Base-by-base conservation (phyloP, 2,113 vertebrate species). In the Gymnocephalus cernua region DNA sequence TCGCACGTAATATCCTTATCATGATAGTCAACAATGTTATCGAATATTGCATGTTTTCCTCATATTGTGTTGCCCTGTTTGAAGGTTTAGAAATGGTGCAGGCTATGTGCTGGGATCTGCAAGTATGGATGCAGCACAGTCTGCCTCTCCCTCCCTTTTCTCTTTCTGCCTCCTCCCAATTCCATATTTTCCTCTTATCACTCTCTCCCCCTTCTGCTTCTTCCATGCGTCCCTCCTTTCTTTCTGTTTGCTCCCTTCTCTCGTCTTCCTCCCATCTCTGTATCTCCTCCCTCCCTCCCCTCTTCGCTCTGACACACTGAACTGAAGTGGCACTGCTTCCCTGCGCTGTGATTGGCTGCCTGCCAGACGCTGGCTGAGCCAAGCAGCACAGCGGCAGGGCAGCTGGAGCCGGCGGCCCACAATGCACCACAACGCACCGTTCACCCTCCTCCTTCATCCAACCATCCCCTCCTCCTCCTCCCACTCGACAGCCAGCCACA, bases 241-340 rank as follows among this genome's bases (percentile, higher is more conserved):
- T 51, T 23, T 53, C 59, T 77, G 29, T 56, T 61, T 63, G 15
- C 68, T 68, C 47, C 59, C 78, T 66, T 29, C 64, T 21, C 61
- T 72, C n/a, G 4, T 61, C 71, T 65, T 80, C 50, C 59, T 77
- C 14, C 67, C 71, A 51, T 77, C 85, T 38, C 53, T 6, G 38
- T 79, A 59, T 71, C 66, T 38, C 23, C 54, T 35, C 68, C 59
- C 53, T 47, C 35, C 47, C 50, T 77, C 41, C 69, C 51, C 56
- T 75, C 48, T 70, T 83, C 69, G 13, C 82, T 86, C 92, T 94
- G 94, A 94, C 94, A 95, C 93, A 94, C 92, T 95, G 94, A 95
- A 94, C 93, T 95, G 83, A 90, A 93, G 89, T 94, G 94, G 91
- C 94, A 92, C 93, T 82, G 91, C 92, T 94, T 94, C 68, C 85